Conservation (phyloP, 2,888 invertebrate genomes). For the Diaperis boleti region DNA sequence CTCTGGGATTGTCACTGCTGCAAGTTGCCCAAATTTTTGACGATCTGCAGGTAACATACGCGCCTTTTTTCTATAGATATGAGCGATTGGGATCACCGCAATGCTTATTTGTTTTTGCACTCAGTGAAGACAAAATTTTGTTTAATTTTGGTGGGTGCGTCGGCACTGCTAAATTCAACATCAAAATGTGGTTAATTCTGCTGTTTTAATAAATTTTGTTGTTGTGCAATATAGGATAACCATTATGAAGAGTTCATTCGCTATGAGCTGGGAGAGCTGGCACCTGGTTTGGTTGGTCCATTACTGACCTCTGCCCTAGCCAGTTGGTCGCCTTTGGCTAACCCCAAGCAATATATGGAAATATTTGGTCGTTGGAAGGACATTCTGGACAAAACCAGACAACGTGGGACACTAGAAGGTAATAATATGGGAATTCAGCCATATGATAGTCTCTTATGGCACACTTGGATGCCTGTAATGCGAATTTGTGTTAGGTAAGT, state of each 20-base stretch:
- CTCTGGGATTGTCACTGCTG: conserved; percentile 70
- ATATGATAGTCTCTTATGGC: conserved; percentile 89
- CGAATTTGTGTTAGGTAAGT: conserved; percentile 80
- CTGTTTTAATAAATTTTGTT: no score
- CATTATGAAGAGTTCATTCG: conserved; percentile 84
- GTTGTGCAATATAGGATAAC: conserved; percentile 65
- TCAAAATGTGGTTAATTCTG: no score
- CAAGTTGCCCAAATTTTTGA: conserved; percentile 72
- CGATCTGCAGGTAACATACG: conserved; percentile 66
- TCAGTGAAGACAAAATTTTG: no score
- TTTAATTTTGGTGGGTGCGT: no score
- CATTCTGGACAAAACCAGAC: conserved; percentile 67
- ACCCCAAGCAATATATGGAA: conserved; percentile 75
- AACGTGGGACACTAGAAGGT: conserved; percentile 65
- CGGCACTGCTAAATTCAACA: no score
- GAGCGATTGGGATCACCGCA: background rate
- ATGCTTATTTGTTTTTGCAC: no score
- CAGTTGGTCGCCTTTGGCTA: conserved; percentile 83
- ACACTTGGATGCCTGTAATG: conserved; percentile 89
- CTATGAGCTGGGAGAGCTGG: conserved; percentile 86
- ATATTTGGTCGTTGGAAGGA: conserved; percentile 79
- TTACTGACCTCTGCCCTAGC: conserved; percentile 81
- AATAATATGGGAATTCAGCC: conserved; percentile 72
- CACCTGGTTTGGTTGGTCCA: conserved; percentile 87
- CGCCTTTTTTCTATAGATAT: background rate